phyloP scores from a whole-genome alignment of 2,113 vertebrate species.

The Brachyhypopomus gauderio region DNA sequence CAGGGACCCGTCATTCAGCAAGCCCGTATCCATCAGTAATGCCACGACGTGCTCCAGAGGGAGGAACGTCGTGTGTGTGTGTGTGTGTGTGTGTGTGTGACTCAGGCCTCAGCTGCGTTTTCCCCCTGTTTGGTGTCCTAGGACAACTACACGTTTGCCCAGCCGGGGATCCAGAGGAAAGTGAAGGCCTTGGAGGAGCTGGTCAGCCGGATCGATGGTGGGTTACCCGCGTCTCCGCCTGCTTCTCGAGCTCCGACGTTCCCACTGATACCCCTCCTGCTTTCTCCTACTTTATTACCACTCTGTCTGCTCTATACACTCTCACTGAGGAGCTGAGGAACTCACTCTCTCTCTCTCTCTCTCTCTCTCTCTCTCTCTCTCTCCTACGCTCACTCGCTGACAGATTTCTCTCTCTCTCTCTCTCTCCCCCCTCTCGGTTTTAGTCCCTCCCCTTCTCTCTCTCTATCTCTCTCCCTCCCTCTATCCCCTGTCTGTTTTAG shows the following conservation, averaged over 20 bases:
- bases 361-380: background rate
- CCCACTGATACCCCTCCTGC: conserved; percentile 29
- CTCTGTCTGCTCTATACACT: background rate
- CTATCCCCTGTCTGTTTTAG: background rate
- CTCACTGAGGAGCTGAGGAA: too few relatives aligned
- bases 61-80: background rate
- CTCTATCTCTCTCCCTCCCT: background rate
- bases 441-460: background rate
- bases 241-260: conserved; percentile 16
- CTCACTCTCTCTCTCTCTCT: conserved; percentile 3
- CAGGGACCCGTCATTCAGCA: conserved; percentile 20
- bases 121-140: conserved; percentile 59
- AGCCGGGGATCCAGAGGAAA: conserved; percentile 96
- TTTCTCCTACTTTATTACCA: background rate
- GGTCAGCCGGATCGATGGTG: conserved; percentile 96
- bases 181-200: conserved; percentile 93
- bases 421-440: background rate
- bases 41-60: background rate
- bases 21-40: background rate
- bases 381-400: too few relatives aligned
- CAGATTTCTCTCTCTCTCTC: background rate
- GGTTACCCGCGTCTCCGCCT: conserved; percentile 63
- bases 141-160: conserved; percentile 99
- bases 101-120: background rate
- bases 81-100: background rate